Base-by-base conservation (phyloP, 1,140 invertebrate genomes). In the Calycopis cecrops region DNA sequence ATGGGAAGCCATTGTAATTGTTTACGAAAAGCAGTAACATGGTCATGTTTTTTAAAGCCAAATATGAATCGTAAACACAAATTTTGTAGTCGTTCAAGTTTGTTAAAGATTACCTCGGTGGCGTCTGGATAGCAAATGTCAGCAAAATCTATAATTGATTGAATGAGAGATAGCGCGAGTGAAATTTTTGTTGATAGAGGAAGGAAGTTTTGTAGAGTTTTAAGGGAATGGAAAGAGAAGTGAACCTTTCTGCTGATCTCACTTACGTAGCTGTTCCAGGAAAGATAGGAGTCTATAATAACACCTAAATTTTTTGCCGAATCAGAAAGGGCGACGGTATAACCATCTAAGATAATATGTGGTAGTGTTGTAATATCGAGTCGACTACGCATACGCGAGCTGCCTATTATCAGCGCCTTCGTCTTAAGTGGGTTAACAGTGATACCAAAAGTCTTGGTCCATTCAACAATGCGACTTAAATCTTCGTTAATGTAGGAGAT, bases 401-500 rank as follows among this genome's bases (percentile, higher is more conserved):
- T 47, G 17, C 44, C 44, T 12, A 47, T 18, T 2, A 47, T 47
- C 17, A 47, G 9, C 44, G 44, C 12, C 14, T 47, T 47, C 14
- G 44, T 12, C 9, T 8, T 14, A 6, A 47, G 16, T 16, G 44
- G 44, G 14, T 47, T 47, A 10, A 8, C 12, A 8, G 44, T 47
- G 16, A 47, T 16, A 14, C 44, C 44, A 47, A 47, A 47, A 12
- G 44, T 12, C 16, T 18, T 47, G 4, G 44, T 10, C 17, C 44
- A 47, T 47, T 47, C 44, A 9, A 10, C 44, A 47, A 47, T 47
- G 3, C 44, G 44, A 16, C 17, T 3, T 47, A 47, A 10, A 47
- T 47, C 44, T 47, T 47, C 44, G 16, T 47, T 47, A 6, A 47
- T 47, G 12, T 47, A 18, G 12, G 44, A 9, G 44, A 47, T 47